Evolutionary conservation across 2,888 invertebrate species (phyloP).

Genomic region (Trissolcus japonicus): DNA sequence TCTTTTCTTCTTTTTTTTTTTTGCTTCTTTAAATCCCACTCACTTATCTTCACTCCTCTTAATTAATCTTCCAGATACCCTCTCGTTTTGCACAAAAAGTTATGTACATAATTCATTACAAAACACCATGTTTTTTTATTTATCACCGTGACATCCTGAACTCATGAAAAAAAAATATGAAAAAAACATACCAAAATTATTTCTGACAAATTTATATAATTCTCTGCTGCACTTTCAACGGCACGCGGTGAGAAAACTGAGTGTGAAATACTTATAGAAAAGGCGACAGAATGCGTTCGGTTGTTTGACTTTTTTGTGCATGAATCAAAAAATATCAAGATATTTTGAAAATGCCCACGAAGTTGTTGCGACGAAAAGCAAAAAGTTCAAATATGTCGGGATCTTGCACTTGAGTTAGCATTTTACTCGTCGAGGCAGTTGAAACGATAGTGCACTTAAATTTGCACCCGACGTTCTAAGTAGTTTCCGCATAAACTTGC

Average conservation of each 20-base stretch:
- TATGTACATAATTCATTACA: conserved; percentile 4
- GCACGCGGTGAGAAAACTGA: background rate
- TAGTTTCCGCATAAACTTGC: conserved; percentile 48
- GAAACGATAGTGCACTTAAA: conserved; percentile 53
- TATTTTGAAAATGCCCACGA: conserved; percentile 44
- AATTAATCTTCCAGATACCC: conserved; percentile 17
- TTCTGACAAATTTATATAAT: background rate
- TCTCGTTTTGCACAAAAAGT: conserved; percentile 3
- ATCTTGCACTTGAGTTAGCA: conserved; percentile 68
- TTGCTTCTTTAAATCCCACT: conserved; percentile 1
- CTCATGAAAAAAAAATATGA: too few relatives aligned
- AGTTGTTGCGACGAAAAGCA: background rate
- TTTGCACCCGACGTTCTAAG: conserved; percentile 30
- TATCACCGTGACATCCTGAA: background rate
- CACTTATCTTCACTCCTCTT: conserved; percentile 19
- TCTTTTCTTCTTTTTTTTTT: conserved; percentile 16
- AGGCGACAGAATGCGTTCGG: background rate
- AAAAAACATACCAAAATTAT: background rate
- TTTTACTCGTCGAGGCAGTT: conserved; percentile 63
- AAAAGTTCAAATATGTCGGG: conserved; percentile 55
- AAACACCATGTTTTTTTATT: background rate
- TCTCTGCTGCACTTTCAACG: background rate
- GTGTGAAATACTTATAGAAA: background rate
- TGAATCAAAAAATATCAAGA: conserved; percentile 8
- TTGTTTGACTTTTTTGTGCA: background rate